Base-by-base conservation (phyloP, 2,113 vertebrate species). In the Patagioenas fasciata region DNA sequence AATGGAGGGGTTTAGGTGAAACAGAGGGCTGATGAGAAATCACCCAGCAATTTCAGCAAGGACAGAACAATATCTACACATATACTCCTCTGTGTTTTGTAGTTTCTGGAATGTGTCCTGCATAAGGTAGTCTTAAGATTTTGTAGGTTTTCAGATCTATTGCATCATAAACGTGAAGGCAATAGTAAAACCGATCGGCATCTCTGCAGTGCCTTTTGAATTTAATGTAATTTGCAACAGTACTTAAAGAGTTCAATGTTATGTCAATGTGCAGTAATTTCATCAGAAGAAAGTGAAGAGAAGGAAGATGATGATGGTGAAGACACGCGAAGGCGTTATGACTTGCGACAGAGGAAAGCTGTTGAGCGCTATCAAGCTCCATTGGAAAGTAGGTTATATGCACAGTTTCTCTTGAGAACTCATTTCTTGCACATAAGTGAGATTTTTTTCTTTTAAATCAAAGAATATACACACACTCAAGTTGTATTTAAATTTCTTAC, bases 281-380 rank as follows among this genome's bases (percentile, higher is more conserved):
- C 97, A 47, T 99, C 98, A 93, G 98, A 98, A 96, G 98, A 98
- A 50, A 99, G 93, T 17, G 99, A 99, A 32, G 99, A 98, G 48
- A 99, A 98, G 64, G 99, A 99, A 19, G 98, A 95, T 4, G 99
- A 98, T 4, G 98, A 99, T 32, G 99, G 97, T 50, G 99, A 99
- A 95, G 98, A 99, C 77, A 98, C 98, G 80, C 98, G 87, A 53
- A 99, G 98, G 81, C 98, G 99, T 65, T 99, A 99, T 11, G 98
- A 99, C 58, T 98, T 99, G 38, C 97, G 99, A 75, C 98, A 99
- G 94, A 98, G 99, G 80, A 99, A 99, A 97, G 96, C 99, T 11
- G 97, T 98, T 31, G 98, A 99, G 65, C 98, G 98, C 83, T 99
- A 99, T 89, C 99, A 99, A 85, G 98, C 99, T 28, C 98, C 99